Base-by-base conservation (phyloP, 2,113 vertebrate species). In the Falcunculus frontatus region DNA sequence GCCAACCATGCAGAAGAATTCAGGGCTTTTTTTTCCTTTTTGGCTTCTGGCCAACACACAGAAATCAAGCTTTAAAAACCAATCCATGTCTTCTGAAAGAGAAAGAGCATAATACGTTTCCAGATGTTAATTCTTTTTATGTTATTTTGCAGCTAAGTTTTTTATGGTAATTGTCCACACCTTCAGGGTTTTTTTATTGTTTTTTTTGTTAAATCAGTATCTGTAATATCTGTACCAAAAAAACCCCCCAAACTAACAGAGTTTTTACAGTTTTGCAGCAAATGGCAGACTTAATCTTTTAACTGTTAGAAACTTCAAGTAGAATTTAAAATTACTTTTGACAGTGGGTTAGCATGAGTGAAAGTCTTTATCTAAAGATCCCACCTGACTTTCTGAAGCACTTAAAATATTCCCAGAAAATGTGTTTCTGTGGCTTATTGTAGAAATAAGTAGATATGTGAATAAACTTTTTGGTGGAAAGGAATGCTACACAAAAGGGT, bases 261-360 rank as follows among this genome's bases (percentile, higher is more conserved):
- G 30, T 95, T 97, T 93, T 93, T 87, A 93, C 95, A 88, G 87
- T 97, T 97, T 97, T 94, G 87, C 92, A 95, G 85, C 16, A 97
- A 97, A 96, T 87, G 79, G 53, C 83, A 97, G 96, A 96, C 90
- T 97, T 96, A 91, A 41, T 89, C 73, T 97, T 96, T 96, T 96
- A 97, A 84, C 76, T 84, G 77, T 89, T 96, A 92, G 95, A 96
- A 97, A 92, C 84, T 89, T 94, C 74, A 88, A 96, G 83, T 96
- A 98, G 94, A 84, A 96, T 96, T 98, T 92, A 95, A 97, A 98
- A 97, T 96, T 86, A 84, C 84, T 96, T 95, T 96, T 96, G 89
- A 83, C 57, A 84, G 55, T 85, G 27, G 79, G 60, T 97, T 97
- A 88, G 49, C 37, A n/a, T 64, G 42, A 97, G 87, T 85, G 44